These are phyloP conservation scores for Idaea straminata DNA, from an alignment of 2,888 invertebrate species.

Conservation along the genomic window DNA sequence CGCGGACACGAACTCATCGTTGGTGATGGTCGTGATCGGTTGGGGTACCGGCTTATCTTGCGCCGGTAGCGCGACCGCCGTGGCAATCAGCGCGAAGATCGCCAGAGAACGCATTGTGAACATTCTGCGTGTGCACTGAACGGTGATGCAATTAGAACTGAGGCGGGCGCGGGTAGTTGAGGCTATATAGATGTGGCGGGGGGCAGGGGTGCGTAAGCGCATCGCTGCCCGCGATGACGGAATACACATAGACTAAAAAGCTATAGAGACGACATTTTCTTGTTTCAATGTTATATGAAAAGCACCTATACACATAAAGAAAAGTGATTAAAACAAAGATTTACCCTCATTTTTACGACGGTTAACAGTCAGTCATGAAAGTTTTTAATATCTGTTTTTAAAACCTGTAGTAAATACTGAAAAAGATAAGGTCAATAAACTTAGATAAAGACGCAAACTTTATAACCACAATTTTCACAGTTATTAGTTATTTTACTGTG, in stretches of 20 bases:
- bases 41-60: conserved; percentile 49
- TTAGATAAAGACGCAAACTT: no score
- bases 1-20: conserved; percentile 45
- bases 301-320: no score
- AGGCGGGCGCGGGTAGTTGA: conserved; percentile 53
- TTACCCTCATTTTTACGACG: no score
- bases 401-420: no score
- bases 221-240: conserved; percentile 53
- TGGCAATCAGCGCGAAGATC: conserved; percentile 54
- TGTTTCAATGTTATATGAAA: background rate
- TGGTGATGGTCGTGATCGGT: conserved; percentile 56
- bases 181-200: conserved; percentile 68
- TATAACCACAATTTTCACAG: background rate
- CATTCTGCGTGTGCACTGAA: conserved; percentile 60
- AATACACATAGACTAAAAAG: conserved; percentile 37
- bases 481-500: background rate
- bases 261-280: conserved; percentile 26
- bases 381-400: no score
- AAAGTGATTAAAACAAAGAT: no score
- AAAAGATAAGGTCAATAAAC: background rate
- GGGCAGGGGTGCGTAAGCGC: conserved; percentile 61
- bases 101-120: conserved; percentile 59
- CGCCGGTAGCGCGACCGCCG: conserved; percentile 55
- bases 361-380: no score
- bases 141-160: conserved; percentile 61